These are phyloP conservation scores for Sarcophaga caerulescens DNA, from an alignment of 2,888 invertebrate genomes.

Conservation along the genomic window DNA sequence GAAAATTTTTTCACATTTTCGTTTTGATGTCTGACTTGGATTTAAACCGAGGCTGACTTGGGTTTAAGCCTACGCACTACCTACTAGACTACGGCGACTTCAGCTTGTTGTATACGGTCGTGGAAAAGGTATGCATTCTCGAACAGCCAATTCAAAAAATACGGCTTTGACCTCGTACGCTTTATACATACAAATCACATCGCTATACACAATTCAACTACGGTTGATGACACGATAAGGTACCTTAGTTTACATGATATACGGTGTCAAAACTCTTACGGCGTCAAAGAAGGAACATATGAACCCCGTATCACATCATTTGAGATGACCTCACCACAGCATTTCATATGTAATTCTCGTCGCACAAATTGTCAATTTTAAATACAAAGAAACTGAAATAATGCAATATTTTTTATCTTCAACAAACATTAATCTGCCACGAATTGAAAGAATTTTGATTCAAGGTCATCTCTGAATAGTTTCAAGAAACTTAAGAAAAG, in stretches of 20 bases:
- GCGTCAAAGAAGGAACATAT: no score
- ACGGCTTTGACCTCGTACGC: conserved; percentile 99
- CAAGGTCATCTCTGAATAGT: conserved; percentile 8
- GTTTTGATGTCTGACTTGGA: no score
- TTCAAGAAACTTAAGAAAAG: not conserved
- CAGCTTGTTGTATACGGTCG: conserved; percentile 99
- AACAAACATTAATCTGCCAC: conserved; percentile 11
- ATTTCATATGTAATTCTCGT: no score
- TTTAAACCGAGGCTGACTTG: no score
- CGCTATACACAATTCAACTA: conserved; percentile 99
- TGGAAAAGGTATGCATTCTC: conserved; percentile 97
- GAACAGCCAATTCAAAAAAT: conserved; percentile 99
- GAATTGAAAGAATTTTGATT: conserved; percentile 20
- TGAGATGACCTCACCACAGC: no score
- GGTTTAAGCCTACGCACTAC: no score
- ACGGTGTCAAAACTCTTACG: no score
- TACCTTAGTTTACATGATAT: conserved; percentile 99
- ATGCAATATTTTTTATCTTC: not conserved
- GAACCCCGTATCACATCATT: no score
- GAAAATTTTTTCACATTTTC: no score
- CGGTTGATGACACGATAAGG: conserved; percentile 99
- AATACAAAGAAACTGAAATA: not conserved
- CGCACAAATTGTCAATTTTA: no score
- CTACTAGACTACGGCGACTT: conserved; percentile 57
- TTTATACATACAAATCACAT: conserved; percentile 99